Conservation (phyloP, 1,140 invertebrate species). For the Drosophila pruinosa region DNA sequence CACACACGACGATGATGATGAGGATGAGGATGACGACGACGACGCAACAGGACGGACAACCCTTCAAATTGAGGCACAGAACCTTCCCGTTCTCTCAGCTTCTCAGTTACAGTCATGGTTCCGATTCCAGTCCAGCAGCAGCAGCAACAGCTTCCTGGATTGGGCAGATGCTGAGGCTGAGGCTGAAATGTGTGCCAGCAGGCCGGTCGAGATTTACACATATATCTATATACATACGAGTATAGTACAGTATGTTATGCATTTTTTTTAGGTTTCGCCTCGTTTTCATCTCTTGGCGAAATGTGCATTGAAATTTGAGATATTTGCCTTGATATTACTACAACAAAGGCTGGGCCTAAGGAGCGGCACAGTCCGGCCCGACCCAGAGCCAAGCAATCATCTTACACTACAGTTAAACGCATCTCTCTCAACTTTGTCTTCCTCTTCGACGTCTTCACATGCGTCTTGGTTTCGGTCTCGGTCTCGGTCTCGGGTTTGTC, state of each 20-base stretch:
- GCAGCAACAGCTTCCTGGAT: conserved; percentile 36
- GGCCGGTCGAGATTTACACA: conserved; percentile 46
- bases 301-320: conserved; percentile 77
- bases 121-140: conserved; percentile 8
- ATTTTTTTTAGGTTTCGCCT: neutral
- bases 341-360: conserved; percentile 60
- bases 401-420: conserved; percentile 68
- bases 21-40: conserved; percentile 4
- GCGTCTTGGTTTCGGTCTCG: conserved; percentile 4
- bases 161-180: conserved; percentile 24
- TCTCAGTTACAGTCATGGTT: conserved; percentile 23
- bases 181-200: conserved; percentile 68
- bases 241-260: neutral
- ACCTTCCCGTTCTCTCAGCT: conserved; percentile 7
- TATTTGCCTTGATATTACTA: conserved; percentile 77
- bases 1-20: conserved; percentile 53
- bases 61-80: conserved; percentile 23
- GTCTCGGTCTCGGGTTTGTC: conserved; percentile 21
- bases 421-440: conserved; percentile 41
- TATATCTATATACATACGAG: neutral
- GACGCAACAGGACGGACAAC: conserved; percentile 35
- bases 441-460: conserved; percentile 1
- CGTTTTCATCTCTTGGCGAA: conserved; percentile 36
- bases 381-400: conserved; percentile 25
- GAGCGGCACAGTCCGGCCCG: conserved; percentile 43